phyloP scores from a whole-genome alignment of 2,888 invertebrate genomes.

The Craniophora ligustri region DNA sequence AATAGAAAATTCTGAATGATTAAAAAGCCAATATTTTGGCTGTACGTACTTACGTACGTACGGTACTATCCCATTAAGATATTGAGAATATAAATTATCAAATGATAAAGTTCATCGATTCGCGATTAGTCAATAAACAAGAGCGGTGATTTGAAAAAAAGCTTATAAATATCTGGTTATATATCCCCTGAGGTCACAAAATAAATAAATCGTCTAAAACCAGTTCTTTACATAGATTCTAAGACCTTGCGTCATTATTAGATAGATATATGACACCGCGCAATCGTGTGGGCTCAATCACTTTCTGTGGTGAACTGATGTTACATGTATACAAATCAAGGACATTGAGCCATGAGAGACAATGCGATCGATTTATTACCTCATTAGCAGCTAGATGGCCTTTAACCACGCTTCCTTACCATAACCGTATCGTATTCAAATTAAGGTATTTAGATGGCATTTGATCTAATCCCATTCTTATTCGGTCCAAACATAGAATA shows the following conservation, averaged over 20 bases:
- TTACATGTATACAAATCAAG: slow-evolving; percentile 80
- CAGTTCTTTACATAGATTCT: slow-evolving; percentile 66
- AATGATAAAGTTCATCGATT: slow-evolving; percentile 54
- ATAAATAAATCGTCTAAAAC: slow-evolving; percentile 70
- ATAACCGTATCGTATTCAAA: slow-evolving; percentile 22
- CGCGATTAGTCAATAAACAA: slow-evolving; percentile 58
- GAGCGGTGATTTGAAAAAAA: slow-evolving; percentile 51
- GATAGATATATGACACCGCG: slow-evolving; percentile 64
- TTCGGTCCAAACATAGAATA: background rate
- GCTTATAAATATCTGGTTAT: slow-evolving; percentile 61
- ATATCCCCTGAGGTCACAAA: slow-evolving; percentile 61
- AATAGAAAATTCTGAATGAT: too few relatives aligned
- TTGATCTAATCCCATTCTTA: slow-evolving; percentile 4
- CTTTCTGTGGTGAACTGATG: slow-evolving; percentile 63
- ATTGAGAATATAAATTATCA: slow-evolving; percentile 51
- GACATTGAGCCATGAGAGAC: slow-evolving; percentile 59
- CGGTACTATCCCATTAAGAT: too few relatives aligned
- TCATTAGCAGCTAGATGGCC: slow-evolving; percentile 63
- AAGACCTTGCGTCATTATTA: slow-evolving; percentile 69
- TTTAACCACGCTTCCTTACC: slow-evolving; percentile 14
- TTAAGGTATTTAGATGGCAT: slow-evolving; percentile 8
- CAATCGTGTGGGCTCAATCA: slow-evolving; percentile 70
- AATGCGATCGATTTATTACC: slow-evolving; percentile 67
- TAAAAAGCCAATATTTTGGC: too few relatives aligned
- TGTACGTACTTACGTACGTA: too few relatives aligned